Evolutionary conservation across 2,888 invertebrate species (phyloP).

Genomic region (Phortica okadai): DNA sequence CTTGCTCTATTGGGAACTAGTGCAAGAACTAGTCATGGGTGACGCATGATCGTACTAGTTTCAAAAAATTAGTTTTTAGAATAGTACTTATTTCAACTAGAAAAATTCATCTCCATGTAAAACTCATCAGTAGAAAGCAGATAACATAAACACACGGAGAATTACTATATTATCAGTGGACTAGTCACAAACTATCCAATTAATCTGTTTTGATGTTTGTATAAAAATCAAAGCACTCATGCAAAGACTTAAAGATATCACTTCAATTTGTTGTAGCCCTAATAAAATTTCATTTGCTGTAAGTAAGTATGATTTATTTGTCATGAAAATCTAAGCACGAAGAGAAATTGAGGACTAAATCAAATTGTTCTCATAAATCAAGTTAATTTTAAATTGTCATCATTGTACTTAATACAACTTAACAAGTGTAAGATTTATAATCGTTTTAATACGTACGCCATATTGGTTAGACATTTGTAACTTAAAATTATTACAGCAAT

Average conservation of each 20-base stretch:
- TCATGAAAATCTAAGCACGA: background rate
- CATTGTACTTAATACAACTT: constrained; percentile 1
- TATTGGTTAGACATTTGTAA: constrained; percentile 31
- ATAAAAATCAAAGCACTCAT: background rate
- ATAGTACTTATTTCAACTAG: no score
- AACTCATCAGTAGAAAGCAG: no score
- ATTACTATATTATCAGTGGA: no score
- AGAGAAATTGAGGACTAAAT: constrained; percentile 4
- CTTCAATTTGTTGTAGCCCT: background rate
- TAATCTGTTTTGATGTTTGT: no score
- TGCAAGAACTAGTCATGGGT: no score
- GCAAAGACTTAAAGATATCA: background rate
- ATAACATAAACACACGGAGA: no score
- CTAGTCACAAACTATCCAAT: no score
- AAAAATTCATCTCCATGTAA: no score
- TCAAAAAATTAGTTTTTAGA: no score
- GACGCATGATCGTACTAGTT: no score
- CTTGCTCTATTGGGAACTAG: no score
- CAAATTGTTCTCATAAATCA: constrained; percentile 22
- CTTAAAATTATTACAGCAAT: constrained; percentile 21
- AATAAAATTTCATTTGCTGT: constrained; percentile 14
- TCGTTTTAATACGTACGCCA: constrained; percentile 17
- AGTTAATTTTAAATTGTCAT: background rate
- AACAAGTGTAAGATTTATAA: constrained; percentile 22
- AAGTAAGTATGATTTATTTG: constrained; percentile 15